Evolutionary conservation across 2,797 vertebrate species (phyloP).

Genomic region (Acipenser transmontanus): DNA sequence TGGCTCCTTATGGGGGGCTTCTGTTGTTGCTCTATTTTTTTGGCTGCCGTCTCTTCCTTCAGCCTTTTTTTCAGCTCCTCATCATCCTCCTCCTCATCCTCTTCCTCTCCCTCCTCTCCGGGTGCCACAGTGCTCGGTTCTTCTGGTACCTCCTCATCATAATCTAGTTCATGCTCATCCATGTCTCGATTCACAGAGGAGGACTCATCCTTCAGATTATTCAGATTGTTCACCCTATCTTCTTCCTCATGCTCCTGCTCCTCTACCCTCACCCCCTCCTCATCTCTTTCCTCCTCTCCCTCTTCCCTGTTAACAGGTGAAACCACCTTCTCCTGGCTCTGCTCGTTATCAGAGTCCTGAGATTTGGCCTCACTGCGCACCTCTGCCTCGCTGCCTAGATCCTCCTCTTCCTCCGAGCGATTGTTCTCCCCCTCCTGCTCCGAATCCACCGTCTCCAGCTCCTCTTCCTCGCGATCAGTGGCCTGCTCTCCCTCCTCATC

Average conservation of each 20-base stretch:
- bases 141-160: slow-evolving; percentile 94
- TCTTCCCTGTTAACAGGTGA: slow-evolving; percentile 39
- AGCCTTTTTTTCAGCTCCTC: slow-evolving; percentile 39
- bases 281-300: slow-evolving; percentile 52
- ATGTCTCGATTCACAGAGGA: slow-evolving; percentile 85
- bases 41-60: no score
- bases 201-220: slow-evolving; percentile 74
- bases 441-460: no score
- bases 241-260: slow-evolving; percentile 25
- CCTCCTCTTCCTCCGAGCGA: slow-evolving; percentile 51
- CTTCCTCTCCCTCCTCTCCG: slow-evolving; percentile 69
- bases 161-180: slow-evolving; percentile 93
- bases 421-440: no score
- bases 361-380: slow-evolving; percentile 48
- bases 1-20: slow-evolving; percentile 51
- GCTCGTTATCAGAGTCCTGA: slow-evolving; percentile 69
- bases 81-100: slow-evolving; percentile 68
- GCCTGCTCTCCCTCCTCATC: slow-evolving; percentile 33
- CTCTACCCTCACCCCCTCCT: slow-evolving; percentile 61
- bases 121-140: slow-evolving; percentile 60
- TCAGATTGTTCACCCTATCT: no score
- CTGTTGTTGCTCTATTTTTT: slow-evolving; percentile 22
- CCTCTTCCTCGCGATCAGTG: no score
- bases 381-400: slow-evolving; percentile 26
- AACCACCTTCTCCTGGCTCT: slow-evolving; percentile 34